Evolutionary conservation across 2,797 vertebrate species (phyloP).

Genomic region (Sebastiscus tertius): DNA sequence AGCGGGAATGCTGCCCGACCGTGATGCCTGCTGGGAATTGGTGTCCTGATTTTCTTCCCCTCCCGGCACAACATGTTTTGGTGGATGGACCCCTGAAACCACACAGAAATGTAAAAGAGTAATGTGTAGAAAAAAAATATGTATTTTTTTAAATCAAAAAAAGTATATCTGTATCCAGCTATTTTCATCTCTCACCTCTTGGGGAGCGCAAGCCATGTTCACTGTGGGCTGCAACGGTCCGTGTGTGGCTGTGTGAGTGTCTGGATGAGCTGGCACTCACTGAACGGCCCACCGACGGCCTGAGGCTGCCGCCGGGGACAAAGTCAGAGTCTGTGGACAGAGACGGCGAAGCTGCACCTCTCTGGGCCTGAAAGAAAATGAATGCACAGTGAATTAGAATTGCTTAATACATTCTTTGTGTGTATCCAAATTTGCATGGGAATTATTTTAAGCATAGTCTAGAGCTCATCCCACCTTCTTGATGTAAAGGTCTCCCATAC

Average conservation of each 20-base stretch:
- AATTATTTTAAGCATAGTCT: not conserved
- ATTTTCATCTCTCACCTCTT: constrained; percentile 61
- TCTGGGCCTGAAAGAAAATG: constrained; percentile 53
- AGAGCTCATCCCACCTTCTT: constrained; percentile 84
- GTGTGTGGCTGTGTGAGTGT: constrained; percentile 49
- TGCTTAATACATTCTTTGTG: not conserved
- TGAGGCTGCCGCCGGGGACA: constrained; percentile 65
- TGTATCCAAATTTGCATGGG: not conserved
- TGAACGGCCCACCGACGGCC: constrained; percentile 25
- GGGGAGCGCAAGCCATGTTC: constrained; percentile 49
- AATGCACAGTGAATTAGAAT: not conserved
- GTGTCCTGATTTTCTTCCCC: constrained; percentile 73
- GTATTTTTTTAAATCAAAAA: not conserved
- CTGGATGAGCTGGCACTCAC: constrained; percentile 54
- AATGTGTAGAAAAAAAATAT: too few relatives aligned
- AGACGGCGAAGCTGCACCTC: constrained; percentile 47
- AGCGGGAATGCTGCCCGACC: constrained; percentile 90
- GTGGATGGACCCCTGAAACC: constrained; percentile 80
- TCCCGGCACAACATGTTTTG: constrained; percentile 69
- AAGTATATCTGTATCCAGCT: not conserved
- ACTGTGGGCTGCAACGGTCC: constrained; percentile 63
- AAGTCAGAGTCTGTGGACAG: constrained; percentile 62
- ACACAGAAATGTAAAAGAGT: not conserved
- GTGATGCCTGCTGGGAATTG: constrained; percentile 82
- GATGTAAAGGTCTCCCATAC: constrained; percentile 88